These are phyloP conservation scores for Amazona vittata DNA, from an alignment of 2,113 vertebrate species.

Conservation along the genomic window DNA sequence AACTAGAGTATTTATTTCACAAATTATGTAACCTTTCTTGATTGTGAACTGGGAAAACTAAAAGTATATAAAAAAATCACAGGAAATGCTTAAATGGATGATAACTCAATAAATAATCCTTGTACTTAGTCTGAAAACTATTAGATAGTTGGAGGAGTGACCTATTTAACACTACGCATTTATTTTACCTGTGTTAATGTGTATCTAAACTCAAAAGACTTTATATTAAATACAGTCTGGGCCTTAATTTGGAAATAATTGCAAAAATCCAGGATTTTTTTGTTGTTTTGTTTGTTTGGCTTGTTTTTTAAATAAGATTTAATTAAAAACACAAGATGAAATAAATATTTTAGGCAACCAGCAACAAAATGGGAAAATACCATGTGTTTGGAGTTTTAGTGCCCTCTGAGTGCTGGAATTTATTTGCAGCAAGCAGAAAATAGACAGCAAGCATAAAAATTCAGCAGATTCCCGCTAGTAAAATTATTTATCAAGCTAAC, in stretches of 20 bases:
- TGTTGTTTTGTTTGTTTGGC: background rate
- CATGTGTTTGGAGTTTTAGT: conserved; percentile 88
- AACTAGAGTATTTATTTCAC: background rate
- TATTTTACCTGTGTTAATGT: background rate
- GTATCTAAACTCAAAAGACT: background rate
- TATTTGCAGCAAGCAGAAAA: conserved; percentile 97
- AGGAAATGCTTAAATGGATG: conserved; percentile 29
- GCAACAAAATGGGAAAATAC: conserved; percentile 78
- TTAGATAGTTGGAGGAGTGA: background rate
- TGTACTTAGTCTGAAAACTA: background rate
- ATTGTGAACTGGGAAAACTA: conserved; percentile 11
- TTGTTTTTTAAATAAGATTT: conserved; percentile 12
- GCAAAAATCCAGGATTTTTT: background rate
- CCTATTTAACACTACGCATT: conserved; percentile 15
- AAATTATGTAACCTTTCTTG: conserved; percentile 12
- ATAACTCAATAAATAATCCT: conserved; percentile 21
- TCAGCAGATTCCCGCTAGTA: conserved; percentile 94
- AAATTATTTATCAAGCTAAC: conserved; percentile 99
- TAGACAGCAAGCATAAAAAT: conserved; percentile 96
- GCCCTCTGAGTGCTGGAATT: conserved; percentile 94
- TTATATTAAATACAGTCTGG: background rate
- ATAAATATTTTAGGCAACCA: conserved; percentile 79
- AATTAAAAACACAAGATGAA: conserved; percentile 76
- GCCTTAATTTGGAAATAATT: conserved; percentile 35
- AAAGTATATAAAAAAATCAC: background rate